Conservation (phyloP, 2,888 invertebrate genomes). For the Drosophila borborema region DNA sequence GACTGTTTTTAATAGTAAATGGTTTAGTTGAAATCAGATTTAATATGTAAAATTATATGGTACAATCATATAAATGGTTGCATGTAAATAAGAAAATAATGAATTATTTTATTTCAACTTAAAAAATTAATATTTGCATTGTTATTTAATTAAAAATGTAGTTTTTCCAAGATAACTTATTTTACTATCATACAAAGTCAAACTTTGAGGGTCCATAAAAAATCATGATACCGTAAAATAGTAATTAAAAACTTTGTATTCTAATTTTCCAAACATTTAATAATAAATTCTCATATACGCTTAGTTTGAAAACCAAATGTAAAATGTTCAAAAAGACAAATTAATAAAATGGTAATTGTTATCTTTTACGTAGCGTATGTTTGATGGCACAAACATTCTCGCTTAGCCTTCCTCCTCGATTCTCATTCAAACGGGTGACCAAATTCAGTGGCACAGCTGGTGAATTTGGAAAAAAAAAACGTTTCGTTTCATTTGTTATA, state of each 20-base stretch:
- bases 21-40: constrained; percentile 1
- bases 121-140: background rate
- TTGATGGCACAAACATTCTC: constrained; percentile 17
- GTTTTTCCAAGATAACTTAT: constrained; percentile 5
- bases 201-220: constrained; percentile 1
- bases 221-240: background rate
- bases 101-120: background rate
- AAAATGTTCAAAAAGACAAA: constrained; percentile 1
- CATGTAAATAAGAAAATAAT: constrained; percentile 2
- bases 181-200: background rate
- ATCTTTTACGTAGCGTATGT: constrained; percentile 13
- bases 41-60: constrained; percentile 1
- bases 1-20: constrained; percentile 2
- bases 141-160: constrained; percentile 15
- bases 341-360: constrained; percentile 6
- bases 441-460: background rate
- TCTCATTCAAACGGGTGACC: constrained; percentile 36
- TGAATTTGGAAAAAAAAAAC: constrained; percentile 6
- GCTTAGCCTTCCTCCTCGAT: constrained; percentile 30
- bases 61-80: background rate
- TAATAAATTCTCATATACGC: background rate
- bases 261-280: constrained; percentile 13
- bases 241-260: background rate
- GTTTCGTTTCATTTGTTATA: background rate
- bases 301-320: background rate